Evolutionary conservation across 2,888 invertebrate species (phyloP).

Genomic region (Patella depressa): DNA sequence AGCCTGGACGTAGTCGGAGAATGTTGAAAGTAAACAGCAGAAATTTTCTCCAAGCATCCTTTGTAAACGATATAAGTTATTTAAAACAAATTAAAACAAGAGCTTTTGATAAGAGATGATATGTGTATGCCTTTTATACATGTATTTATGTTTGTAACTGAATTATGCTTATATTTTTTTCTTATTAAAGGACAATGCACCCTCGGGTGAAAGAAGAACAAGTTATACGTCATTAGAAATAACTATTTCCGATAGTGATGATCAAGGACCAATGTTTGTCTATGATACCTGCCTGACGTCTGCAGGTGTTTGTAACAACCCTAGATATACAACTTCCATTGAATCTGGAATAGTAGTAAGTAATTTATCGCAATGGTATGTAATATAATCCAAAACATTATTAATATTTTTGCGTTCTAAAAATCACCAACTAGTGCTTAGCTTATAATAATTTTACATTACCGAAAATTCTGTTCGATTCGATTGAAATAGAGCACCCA

Average conservation of each 20-base stretch:
- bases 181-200: neutral
- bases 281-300: slow-evolving; percentile 36
- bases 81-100: too few species aligned
- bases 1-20: too few species aligned
- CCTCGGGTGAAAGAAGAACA: neutral
- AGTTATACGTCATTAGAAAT: slow-evolving; percentile 37
- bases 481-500: too few species aligned
- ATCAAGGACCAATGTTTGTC: slow-evolving; percentile 42
- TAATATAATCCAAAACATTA: neutral
- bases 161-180: neutral
- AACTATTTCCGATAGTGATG: slow-evolving; percentile 45
- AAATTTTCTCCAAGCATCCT: too few species aligned
- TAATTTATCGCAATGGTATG: neutral
- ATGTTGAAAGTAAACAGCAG: too few species aligned
- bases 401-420: neutral
- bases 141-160: too few species aligned
- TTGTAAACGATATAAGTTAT: too few species aligned
- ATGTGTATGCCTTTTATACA: too few species aligned
- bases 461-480: too few species aligned
- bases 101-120: too few species aligned
- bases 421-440: neutral
- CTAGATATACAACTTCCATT: slow-evolving; percentile 23
- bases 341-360: slow-evolving; percentile 22
- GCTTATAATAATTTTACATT: too few species aligned
- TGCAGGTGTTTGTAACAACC: slow-evolving; percentile 31